These are phyloP conservation scores for Papilio polyxenes DNA, from an alignment of 1,140 invertebrate species.

Conservation along the genomic window DNA sequence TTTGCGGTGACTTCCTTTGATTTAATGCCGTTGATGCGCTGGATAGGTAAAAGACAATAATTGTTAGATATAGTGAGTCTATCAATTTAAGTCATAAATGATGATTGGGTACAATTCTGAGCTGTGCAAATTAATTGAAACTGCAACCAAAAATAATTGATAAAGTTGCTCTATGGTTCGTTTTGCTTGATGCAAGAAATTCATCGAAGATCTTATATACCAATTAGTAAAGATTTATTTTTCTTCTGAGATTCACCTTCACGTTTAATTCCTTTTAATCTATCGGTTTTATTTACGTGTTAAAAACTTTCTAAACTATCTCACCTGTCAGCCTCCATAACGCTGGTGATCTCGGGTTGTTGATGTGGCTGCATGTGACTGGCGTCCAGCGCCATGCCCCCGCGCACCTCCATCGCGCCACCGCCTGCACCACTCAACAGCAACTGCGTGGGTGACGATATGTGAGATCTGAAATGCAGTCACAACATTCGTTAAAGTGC, in stretches of 20 bases:
- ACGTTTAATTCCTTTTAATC: too few relatives aligned
- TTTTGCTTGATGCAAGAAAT: too few relatives aligned
- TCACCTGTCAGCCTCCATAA: conserved; percentile 83
- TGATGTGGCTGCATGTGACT: conserved; percentile 70
- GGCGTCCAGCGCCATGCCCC: conserved; percentile 63
- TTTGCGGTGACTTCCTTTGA: conserved; percentile 74
- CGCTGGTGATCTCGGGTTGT: conserved; percentile 74
- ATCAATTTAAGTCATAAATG: too few relatives aligned
- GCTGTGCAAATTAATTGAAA: too few relatives aligned
- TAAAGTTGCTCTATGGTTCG: too few relatives aligned
- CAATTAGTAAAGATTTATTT: too few relatives aligned
- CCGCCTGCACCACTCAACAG: conserved; percentile 71
- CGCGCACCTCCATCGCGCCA: conserved; percentile 71
- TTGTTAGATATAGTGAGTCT: neutral
- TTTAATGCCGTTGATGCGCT: conserved; percentile 66
- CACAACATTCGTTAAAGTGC: neutral
- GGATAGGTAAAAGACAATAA: conserved; percentile 5
- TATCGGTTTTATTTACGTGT: neutral
- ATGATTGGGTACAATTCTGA: too few relatives aligned
- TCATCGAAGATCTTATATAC: too few relatives aligned
- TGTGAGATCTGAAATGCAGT: conserved; percentile 69
- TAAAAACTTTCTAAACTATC: conserved; percentile 39
- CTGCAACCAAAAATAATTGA: too few relatives aligned
- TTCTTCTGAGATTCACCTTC: too few relatives aligned
- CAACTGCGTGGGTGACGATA: conserved; percentile 76